Evolutionary conservation across 1,140 invertebrate species (phyloP).

Genomic region (Vollenhovia emeryi): DNA sequence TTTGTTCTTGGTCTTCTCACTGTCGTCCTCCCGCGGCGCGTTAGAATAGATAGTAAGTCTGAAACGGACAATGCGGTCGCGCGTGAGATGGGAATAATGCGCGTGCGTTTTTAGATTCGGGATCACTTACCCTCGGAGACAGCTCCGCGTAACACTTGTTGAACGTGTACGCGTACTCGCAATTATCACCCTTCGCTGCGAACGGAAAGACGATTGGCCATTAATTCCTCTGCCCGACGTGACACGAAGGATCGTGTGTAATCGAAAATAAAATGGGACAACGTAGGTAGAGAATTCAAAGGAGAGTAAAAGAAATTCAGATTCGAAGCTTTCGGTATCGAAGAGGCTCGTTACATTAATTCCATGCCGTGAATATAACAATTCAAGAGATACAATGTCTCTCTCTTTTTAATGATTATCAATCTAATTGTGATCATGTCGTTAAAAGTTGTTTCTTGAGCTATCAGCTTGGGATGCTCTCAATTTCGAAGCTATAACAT

Average conservation of each 20-base stretch:
- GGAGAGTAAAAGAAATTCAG: background rate
- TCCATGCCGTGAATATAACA: background rate
- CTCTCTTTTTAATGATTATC: background rate
- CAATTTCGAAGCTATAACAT: background rate
- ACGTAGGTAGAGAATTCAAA: background rate
- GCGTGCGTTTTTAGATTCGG: background rate
- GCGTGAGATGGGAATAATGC: background rate
- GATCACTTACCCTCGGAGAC: conserved; percentile 76
- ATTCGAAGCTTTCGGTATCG: background rate
- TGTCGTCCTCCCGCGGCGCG: background rate
- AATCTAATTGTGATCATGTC: background rate
- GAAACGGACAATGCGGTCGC: conserved; percentile 27
- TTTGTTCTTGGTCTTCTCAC: conserved; percentile 46
- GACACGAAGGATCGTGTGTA: conserved; percentile 44
- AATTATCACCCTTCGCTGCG: conserved; percentile 77
- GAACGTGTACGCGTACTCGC: conserved; percentile 79
- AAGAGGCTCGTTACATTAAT: background rate
- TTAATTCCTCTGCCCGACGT: background rate
- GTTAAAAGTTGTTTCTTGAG: background rate
- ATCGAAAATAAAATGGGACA: conserved; percentile 47
- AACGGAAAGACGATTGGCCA: conserved; percentile 23
- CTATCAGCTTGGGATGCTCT: background rate
- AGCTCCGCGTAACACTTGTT: conserved; percentile 78
- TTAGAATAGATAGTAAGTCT: conserved; percentile 74
- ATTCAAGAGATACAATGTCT: background rate